Conservation (phyloP, 2,888 invertebrate genomes). For the Tetrapedia diversipes region DNA sequence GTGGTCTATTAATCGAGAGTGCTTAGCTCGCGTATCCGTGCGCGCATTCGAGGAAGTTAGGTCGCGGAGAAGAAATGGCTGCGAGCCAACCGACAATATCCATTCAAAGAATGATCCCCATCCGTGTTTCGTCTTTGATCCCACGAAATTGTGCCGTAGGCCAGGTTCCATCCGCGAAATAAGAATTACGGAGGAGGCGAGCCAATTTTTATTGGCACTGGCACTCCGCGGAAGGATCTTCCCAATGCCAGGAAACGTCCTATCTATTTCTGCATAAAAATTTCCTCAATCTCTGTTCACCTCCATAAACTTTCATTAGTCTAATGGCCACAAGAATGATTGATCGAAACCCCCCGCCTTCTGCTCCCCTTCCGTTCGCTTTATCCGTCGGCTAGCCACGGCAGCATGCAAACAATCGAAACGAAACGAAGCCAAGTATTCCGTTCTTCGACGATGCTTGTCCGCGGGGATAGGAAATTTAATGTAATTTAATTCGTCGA, state of each 20-base stretch:
- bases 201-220: conserved; percentile 45
- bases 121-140: conserved; percentile 23
- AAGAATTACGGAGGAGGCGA: conserved; percentile 7
- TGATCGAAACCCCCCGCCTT: too few relatives aligned
- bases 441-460: too few relatives aligned
- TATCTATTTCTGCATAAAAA: not conserved
- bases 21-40: conserved; percentile 29
- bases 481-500: too few relatives aligned
- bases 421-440: too few relatives aligned
- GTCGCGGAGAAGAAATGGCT: conserved; percentile 44
- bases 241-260: not conserved
- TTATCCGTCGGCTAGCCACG: too few relatives aligned
- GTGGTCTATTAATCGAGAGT: conserved; percentile 68
- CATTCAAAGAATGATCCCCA: conserved; percentile 7
- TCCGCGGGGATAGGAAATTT: too few relatives aligned
- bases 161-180: conserved; percentile 6
- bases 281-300: not conserved
- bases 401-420: too few relatives aligned
- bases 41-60: conserved; percentile 4
- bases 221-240: not conserved
- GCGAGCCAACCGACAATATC: conserved; percentile 36
- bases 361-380: too few relatives aligned
- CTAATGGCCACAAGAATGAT: not conserved
- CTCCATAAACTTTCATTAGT: not conserved
- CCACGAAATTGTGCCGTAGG: not conserved